phyloP scores from a whole-genome alignment of 2,888 invertebrate species.

The Autographa pulchrina region DNA sequence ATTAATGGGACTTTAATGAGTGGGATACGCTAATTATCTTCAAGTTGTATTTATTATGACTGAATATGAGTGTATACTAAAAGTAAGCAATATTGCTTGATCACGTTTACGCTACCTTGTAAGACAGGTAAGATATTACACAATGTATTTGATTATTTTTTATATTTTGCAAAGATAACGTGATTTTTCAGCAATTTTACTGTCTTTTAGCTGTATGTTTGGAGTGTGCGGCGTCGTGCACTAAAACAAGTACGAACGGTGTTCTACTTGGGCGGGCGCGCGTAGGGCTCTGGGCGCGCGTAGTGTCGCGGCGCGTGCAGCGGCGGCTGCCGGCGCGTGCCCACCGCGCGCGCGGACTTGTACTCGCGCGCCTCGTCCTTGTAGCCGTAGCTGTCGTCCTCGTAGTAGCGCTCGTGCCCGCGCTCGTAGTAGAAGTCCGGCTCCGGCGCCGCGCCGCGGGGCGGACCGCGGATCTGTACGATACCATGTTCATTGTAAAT shows the following conservation, averaged over 20 bases:
- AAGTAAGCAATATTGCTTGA: conserved; percentile 21
- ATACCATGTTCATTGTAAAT: background rate
- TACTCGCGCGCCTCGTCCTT: conserved; percentile 78
- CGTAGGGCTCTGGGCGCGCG: conserved; percentile 76
- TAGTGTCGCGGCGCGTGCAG: conserved; percentile 68
- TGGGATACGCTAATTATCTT: conserved; percentile 14
- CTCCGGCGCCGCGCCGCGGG: conserved; percentile 90
- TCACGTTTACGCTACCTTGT: background rate
- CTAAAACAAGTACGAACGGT: conserved; percentile 57
- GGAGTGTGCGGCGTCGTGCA: conserved; percentile 47
- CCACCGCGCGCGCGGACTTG: conserved; percentile 81
- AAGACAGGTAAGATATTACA: too few species aligned
- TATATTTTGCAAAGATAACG: background rate
- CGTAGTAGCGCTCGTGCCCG: conserved; percentile 80
- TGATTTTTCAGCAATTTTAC: background rate
- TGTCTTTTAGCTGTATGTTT: background rate
- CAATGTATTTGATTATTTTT: too few species aligned
- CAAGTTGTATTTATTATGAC: background rate
- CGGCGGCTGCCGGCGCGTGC: conserved; percentile 77
- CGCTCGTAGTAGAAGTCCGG: conserved; percentile 92
- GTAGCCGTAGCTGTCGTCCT: conserved; percentile 75
- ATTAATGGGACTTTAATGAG: conserved; percentile 20
- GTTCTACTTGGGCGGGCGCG: conserved; percentile 80
- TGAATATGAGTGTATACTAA: conserved; percentile 5
- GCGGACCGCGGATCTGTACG: conserved; percentile 74